Evolutionary conservation across 1,140 invertebrate species (phyloP).

Genomic region (Drosophila triauraria): DNA sequence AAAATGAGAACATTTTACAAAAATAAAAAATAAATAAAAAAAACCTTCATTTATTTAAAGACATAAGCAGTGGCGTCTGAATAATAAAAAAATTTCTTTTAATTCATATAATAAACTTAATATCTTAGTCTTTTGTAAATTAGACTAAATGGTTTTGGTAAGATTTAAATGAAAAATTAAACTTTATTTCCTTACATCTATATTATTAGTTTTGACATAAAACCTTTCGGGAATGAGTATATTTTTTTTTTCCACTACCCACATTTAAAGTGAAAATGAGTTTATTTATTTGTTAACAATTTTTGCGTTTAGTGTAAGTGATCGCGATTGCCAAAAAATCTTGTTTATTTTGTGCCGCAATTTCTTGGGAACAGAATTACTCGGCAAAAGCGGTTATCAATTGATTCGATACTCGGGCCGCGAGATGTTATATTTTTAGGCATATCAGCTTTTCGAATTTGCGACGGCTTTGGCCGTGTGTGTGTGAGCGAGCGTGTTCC

Average conservation of each 20-base stretch:
- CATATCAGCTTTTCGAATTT: conserved; percentile 42
- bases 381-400: conserved; percentile 59
- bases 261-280: no score
- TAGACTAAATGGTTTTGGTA: no score
- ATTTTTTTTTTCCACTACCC: background rate
- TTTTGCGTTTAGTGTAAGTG: conserved; percentile 20
- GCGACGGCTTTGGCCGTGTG: conserved; percentile 12
- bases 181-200: no score
- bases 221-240: background rate
- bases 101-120: no score
- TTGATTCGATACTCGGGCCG: conserved; percentile 53
- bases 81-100: no score
- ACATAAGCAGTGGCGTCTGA: no score
- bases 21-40: no score
- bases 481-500: conserved; percentile 1
- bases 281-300: background rate
- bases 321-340: conserved; percentile 38
- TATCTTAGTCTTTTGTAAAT: no score
- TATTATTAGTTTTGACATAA: no score
- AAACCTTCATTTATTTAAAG: no score
- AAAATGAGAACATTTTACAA: background rate
- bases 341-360: conserved; percentile 3
- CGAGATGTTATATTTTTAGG: conserved; percentile 61
- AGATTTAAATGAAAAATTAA: no score
- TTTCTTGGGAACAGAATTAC: conserved; percentile 28